Base-by-base conservation (phyloP, 2,113 vertebrate species). In the Narcine bancroftii region DNA sequence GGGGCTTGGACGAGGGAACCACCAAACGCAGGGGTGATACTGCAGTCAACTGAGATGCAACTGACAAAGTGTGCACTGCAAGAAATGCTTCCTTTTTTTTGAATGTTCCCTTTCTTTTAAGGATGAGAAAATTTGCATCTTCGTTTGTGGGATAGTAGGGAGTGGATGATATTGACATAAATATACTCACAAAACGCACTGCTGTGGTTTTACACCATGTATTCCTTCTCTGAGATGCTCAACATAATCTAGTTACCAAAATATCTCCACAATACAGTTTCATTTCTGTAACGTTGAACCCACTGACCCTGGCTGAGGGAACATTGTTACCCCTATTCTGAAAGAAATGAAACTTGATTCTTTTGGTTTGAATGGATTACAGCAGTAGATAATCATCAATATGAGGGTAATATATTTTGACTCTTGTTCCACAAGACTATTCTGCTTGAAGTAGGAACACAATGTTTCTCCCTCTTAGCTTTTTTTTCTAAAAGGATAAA, bases 341-440 rank as follows among this genome's bases (percentile, higher is more conserved):
- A 15, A 63, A 39, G 24, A 91, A 69, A 2, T 69, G 65, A 69
- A 91, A 91, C 65, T 36, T 47, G 89, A 66, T 45, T 10, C 63
- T 60, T 39, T 47, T 6, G 42, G 36, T 36, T 42, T 47, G 89
- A 29, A 69, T 47, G 89, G 63, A 71, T 91, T 71, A 91, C 89
- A 45, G 63, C 65, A 29, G 42, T 45, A 13, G 39, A 91, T 89
- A 63, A 91, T 91, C 63, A 26, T 42, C 17, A n/a, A 26, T 47
- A 69, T 91, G 65, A 65, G 69, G 33, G 65, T 89, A 89, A 47
- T 69, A 91, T 91, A 91, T 91, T 39, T 29, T 91, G 89, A 17
- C 29, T 91, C 10, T 10, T 29, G 42, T 91, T 24, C 65, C 29
- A 42, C 65, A 7, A 15, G 87, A 19, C 39, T 24, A 71, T 69